phyloP scores from a whole-genome alignment of 2,888 invertebrate species.

The Gandaritis pyraliata region DNA sequence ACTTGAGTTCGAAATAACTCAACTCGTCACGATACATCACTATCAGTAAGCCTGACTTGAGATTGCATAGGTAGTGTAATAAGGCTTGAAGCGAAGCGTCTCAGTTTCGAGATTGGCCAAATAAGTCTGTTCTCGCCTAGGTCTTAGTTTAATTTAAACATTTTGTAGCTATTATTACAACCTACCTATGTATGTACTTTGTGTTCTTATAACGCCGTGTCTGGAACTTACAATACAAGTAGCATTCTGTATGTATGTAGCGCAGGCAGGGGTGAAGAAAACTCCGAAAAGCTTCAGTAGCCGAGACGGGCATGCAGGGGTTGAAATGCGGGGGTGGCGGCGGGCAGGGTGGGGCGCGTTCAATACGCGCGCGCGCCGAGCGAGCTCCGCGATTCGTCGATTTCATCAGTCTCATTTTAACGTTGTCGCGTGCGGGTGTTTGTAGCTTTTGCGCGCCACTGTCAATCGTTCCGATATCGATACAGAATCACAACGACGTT shows the following conservation, averaged over 20 bases:
- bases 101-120: no score
- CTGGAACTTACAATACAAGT: no score
- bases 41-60: no score
- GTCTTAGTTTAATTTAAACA: no score
- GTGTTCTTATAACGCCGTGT: no score
- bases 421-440: slow-evolving; percentile 60
- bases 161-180: no score
- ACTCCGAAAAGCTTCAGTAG: slow-evolving; percentile 54
- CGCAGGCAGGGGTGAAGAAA: slow-evolving; percentile 28
- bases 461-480: slow-evolving; percentile 76
- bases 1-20: no score
- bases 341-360: slow-evolving; percentile 70
- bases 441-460: slow-evolving; percentile 60
- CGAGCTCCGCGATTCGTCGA: slow-evolving; percentile 50
- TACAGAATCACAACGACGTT: slow-evolving; percentile 59
- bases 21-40: no score
- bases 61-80: no score
- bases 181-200: no score
- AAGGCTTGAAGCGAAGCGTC: no score
- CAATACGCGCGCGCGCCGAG: slow-evolving; percentile 81
- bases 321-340: slow-evolving; percentile 65
- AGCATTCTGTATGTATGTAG: neutral
- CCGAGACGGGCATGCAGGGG: slow-evolving; percentile 63
- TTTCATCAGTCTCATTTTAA: slow-evolving; percentile 73
- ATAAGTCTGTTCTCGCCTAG: no score